These are phyloP conservation scores for Echinarachnius parma DNA, from an alignment of 53 echinoderm and acorn worm species.

Conservation along the genomic window DNA sequence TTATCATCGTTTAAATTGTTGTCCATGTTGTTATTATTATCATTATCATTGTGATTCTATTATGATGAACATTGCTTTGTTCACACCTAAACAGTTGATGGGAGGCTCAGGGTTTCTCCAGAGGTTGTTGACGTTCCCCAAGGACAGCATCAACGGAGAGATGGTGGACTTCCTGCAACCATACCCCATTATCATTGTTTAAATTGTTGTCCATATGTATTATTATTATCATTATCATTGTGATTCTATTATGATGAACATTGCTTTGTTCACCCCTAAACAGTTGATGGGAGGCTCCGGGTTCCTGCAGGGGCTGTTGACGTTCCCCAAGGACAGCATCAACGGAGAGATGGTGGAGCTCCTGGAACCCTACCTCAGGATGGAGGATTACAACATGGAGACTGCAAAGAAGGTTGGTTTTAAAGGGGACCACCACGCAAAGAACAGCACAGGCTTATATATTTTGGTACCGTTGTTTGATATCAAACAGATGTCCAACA, in stretches of 20 bases:
- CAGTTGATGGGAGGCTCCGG: slow-evolving; percentile 95
- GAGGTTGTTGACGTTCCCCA: slow-evolving; percentile 66
- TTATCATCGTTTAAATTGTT: background rate
- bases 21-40: no score
- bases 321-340: slow-evolving; percentile 90
- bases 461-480: no score
- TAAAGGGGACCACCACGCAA: no score
- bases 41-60: no score
- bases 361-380: slow-evolving; percentile 83
- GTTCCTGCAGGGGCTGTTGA: slow-evolving; percentile 78
- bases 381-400: slow-evolving; percentile 92
- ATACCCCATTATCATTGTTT: background rate
- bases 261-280: no score
- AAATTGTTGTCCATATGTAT: no score
- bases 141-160: slow-evolving; percentile 79
- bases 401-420: slow-evolving; percentile 98
- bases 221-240: no score
- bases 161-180: slow-evolving; percentile 22
- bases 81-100: slow-evolving; percentile 72
- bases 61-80: no score
- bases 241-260: no score
- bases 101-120: slow-evolving; percentile 70
- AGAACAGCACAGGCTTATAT: no score
- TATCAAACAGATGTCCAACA: no score
- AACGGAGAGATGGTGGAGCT: slow-evolving; percentile 94